These are phyloP conservation scores for Ophraella communa DNA, from an alignment of 2,888 invertebrate species.

Conservation along the genomic window DNA sequence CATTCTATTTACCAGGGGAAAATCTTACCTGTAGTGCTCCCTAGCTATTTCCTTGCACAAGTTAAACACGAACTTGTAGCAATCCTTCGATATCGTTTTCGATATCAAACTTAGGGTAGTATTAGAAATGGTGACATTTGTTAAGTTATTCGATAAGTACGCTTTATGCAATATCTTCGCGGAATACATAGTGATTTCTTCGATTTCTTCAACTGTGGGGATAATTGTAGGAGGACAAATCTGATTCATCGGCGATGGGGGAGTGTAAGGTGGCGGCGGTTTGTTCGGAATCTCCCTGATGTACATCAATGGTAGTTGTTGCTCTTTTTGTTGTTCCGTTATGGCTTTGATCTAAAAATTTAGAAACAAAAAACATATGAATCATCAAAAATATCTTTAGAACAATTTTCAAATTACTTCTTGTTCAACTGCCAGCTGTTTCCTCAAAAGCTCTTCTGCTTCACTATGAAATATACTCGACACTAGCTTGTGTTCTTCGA, in stretches of 20 bases:
- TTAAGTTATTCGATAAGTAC: slow-evolving; percentile 51
- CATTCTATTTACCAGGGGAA: too few relatives aligned
- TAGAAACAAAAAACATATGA: background rate
- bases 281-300: slow-evolving; percentile 75
- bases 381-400: slow-evolving; percentile 10
- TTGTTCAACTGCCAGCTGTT: slow-evolving; percentile 69
- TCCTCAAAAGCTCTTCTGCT: slow-evolving; percentile 67
- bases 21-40: slow-evolving; percentile 59
- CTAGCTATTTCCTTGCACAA: slow-evolving; percentile 67
- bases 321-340: slow-evolving; percentile 63
- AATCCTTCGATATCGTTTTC: slow-evolving; percentile 58
- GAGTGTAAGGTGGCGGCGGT: slow-evolving; percentile 78
- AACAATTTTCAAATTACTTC: slow-evolving; percentile 63
- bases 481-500: slow-evolving; percentile 30
- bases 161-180: slow-evolving; percentile 61
- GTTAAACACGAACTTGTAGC: slow-evolving; percentile 68
- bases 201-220: slow-evolving; percentile 61
- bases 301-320: slow-evolving; percentile 64
- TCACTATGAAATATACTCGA: slow-evolving; percentile 59
- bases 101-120: slow-evolving; percentile 47
- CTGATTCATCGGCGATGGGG: slow-evolving; percentile 61
- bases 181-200: slow-evolving; percentile 59
- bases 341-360: slow-evolving; percentile 63
- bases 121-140: slow-evolving; percentile 52
- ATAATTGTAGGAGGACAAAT: slow-evolving; percentile 50